phyloP scores from a whole-genome alignment of 2,797 vertebrate species.

The Gambelia wislizenii region DNA sequence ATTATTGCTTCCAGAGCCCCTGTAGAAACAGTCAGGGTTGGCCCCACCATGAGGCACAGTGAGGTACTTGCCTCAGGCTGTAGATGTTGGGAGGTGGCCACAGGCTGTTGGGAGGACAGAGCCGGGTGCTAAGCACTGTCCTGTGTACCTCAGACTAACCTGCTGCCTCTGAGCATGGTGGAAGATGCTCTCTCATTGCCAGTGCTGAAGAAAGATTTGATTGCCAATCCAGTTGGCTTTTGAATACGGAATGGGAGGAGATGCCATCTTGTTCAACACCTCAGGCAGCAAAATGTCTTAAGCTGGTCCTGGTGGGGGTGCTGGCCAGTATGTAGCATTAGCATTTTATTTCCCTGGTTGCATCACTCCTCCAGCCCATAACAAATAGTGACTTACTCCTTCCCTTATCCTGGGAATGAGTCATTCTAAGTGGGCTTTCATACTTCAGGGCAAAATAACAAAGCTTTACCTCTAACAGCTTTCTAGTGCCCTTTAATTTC shows the following conservation, averaged over 20 bases:
- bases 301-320: neutral
- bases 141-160: neutral
- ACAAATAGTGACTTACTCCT: constrained; percentile 4
- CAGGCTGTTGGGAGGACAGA: neutral
- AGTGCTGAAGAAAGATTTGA: neutral
- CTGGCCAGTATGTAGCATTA: neutral
- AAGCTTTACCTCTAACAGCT: constrained; percentile 33
- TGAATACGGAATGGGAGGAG: neutral
- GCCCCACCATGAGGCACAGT: neutral
- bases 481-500: constrained; percentile 53
- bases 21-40: neutral
- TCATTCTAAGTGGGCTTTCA: constrained; percentile 21
- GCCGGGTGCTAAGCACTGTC: too few species aligned
- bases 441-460: constrained; percentile 27
- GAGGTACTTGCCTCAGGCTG: neutral
- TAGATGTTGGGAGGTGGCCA: neutral
- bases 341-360: neutral
- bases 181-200: neutral
- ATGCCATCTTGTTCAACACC: neutral
- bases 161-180: neutral
- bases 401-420: neutral
- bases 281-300: neutral
- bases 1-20: neutral
- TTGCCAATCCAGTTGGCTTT: neutral
- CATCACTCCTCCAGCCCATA: neutral